Percentiles rank a stretch among this genome's conserved stretches.
phyloP scores from a whole-genome alignment of 2,797 vertebrate species.

The Amblyraja radiata region DNA sequence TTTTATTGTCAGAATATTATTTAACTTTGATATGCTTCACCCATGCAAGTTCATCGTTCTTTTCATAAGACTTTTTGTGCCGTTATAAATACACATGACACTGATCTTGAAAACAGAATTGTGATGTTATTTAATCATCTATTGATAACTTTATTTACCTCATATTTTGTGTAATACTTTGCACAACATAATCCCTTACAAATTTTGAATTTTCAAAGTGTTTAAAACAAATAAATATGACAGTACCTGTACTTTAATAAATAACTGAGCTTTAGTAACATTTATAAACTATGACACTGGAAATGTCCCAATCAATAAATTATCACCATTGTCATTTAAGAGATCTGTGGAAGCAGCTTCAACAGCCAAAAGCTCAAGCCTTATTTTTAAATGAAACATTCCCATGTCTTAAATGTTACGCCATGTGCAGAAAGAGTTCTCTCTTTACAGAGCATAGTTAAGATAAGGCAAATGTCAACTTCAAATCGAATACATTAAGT shows the following conservation, averaged over 20 bases:
- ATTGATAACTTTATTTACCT: not conserved
- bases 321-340: not conserved
- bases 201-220: not conserved
- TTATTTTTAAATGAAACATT: not conserved
- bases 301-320: not conserved
- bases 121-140: not conserved
- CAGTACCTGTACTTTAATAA: not conserved
- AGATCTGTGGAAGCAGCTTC: not conserved
- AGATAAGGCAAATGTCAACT: not conserved
- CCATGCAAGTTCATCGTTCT: not conserved
- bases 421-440: not conserved
- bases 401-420: not conserved
- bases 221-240: not conserved
- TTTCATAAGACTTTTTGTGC: not conserved
- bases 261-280: not conserved
- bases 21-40: not conserved
- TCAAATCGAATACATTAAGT: not conserved
- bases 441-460: not conserved
- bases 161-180: not conserved
- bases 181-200: not conserved
- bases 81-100: not conserved
- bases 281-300: not conserved
- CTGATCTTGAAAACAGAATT: not conserved
- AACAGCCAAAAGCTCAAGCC: not conserved
- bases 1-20: constrained; percentile 5